Evolutionary conservation across 2,113 vertebrate species (phyloP).

Genomic region (Pyrgilauda ruficollis): DNA sequence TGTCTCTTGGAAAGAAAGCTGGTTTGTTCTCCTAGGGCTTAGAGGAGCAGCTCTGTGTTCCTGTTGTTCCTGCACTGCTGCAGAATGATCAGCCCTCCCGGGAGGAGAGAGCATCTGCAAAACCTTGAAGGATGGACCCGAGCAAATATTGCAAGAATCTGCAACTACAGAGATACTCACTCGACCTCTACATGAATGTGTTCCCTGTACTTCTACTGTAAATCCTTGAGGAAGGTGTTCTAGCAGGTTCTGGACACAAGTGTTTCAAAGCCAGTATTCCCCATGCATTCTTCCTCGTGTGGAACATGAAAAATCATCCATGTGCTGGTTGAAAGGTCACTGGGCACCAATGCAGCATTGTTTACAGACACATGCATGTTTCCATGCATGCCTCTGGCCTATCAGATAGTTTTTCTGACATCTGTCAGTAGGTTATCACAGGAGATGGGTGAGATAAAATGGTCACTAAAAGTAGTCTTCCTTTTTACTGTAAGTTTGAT

Average conservation of each 20-base stretch:
- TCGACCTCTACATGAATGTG: rapidly evolving
- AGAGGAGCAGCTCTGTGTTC: background rate
- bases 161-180: background rate
- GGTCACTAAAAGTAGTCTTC: background rate
- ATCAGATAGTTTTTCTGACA: background rate
- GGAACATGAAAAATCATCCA: background rate
- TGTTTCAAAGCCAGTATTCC: background rate
- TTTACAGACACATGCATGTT: background rate
- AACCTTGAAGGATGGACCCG: background rate
- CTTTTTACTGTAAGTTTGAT: background rate
- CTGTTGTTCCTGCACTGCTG: rapidly evolving
- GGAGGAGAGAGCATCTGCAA: background rate
- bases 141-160: background rate
- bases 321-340: background rate
- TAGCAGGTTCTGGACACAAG: background rate
- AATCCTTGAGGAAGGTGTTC: background rate
- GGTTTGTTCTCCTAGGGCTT: background rate
- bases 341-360: background rate
- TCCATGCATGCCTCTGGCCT: background rate
- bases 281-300: background rate
- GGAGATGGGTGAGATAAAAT: background rate
- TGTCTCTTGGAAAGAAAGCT: background rate
- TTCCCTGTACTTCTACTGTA: background rate
- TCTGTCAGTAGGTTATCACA: background rate
- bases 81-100: background rate